These are phyloP conservation scores for Equus quagga DNA, from an alignment of 2,113 vertebrate species.

Conservation along the genomic window DNA sequence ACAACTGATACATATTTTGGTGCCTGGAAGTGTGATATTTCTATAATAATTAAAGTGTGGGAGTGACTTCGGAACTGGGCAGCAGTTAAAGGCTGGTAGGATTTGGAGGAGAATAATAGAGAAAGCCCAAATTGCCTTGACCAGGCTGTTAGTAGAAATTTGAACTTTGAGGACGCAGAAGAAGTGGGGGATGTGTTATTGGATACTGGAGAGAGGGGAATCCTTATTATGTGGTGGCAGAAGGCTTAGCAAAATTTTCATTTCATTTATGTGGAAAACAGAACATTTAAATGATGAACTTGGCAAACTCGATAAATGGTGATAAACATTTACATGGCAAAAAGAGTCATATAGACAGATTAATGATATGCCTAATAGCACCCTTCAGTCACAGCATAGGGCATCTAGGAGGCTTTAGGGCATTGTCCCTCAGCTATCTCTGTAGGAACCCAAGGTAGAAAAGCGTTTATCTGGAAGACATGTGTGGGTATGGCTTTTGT, in stretches of 20 bases:
- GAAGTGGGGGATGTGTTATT: background rate
- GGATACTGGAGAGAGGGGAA: background rate
- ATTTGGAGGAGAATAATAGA: background rate
- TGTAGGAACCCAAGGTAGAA: background rate
- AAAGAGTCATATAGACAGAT: background rate
- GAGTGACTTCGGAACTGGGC: background rate
- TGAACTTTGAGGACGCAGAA: background rate
- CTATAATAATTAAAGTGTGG: background rate
- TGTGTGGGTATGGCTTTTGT: background rate
- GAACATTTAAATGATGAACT: background rate
- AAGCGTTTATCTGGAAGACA: background rate
- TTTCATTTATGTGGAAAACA: background rate
- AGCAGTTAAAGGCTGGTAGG: background rate
- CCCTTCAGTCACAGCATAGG: accelerated
- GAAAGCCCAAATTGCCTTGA: background rate
- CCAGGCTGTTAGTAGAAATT: background rate
- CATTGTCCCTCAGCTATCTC: background rate
- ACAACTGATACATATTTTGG: background rate
- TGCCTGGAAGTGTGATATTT: background rate
- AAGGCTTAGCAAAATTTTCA: background rate
- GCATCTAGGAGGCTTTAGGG: background rate
- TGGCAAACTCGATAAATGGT: background rate
- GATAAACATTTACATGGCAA: no score
- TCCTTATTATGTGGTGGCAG: background rate
- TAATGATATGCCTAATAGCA: background rate